These are phyloP conservation scores for Callocephalon fimbriatum DNA, from an alignment of 2,113 vertebrate genomes.

Conservation along the genomic window DNA sequence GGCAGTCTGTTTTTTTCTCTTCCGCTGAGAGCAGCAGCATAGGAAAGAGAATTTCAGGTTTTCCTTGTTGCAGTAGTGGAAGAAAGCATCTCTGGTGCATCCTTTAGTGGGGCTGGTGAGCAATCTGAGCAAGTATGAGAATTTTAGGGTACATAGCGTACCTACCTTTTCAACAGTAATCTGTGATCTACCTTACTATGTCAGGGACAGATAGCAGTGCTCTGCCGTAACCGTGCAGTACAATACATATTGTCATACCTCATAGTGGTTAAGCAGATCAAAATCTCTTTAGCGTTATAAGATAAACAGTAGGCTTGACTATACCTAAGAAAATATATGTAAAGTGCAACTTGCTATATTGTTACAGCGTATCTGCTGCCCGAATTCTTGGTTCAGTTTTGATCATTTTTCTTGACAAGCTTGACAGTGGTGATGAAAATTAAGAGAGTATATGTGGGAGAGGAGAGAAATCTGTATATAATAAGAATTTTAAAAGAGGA, in stretches of 20 bases:
- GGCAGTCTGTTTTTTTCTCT: not conserved
- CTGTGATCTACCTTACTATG: not conserved
- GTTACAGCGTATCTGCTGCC: not conserved
- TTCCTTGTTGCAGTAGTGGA: not conserved
- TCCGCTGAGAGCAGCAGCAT: not conserved
- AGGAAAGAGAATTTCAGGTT: not conserved
- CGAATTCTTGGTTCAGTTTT: not conserved
- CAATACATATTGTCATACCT: not conserved
- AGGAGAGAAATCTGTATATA: not conserved
- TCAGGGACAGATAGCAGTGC: not conserved
- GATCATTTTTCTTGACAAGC: not conserved
- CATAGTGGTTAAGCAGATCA: not conserved
- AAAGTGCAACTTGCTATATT: not conserved
- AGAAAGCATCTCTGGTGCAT: not conserved
- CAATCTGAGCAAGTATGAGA: not conserved
- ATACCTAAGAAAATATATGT: not conserved
- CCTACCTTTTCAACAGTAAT: not conserved
- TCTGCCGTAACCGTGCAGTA: not conserved
- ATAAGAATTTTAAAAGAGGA: not conserved
- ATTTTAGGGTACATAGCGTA: not conserved
- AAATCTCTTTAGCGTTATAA: not conserved
- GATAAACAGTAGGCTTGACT: not conserved
- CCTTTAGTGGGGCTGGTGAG: not conserved
- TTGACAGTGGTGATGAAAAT: conserved; percentile 31
- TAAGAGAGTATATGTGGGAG: not conserved